These are phyloP conservation scores for Criorhina ranunculi DNA, from an alignment of 2,888 invertebrate genomes.

Conservation along the genomic window DNA sequence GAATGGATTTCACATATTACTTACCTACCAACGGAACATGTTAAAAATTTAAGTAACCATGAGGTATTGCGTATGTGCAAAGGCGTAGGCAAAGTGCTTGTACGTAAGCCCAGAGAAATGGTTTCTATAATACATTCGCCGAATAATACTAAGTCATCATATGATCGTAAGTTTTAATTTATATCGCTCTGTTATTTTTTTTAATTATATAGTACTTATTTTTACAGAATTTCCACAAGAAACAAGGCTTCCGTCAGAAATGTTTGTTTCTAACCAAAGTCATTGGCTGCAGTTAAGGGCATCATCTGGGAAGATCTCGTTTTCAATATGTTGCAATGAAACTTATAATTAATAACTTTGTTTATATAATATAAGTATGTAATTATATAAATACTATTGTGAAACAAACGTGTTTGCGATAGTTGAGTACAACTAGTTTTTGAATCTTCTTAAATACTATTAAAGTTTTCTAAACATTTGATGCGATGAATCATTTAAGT, in stretches of 20 bases:
- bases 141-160: slow-evolving; percentile 79
- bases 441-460: too few relatives aligned
- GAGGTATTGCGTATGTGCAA: slow-evolving; percentile 89
- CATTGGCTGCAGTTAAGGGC: slow-evolving; percentile 92
- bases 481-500: too few relatives aligned
- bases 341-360: slow-evolving; percentile 2
- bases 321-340: slow-evolving; percentile 9
- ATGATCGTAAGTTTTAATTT: slow-evolving; percentile 72
- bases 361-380: too few relatives aligned
- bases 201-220: slow-evolving; percentile 17
- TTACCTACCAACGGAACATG: slow-evolving; percentile 85
- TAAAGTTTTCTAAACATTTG: too few relatives aligned
- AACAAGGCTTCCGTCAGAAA: slow-evolving; percentile 92
- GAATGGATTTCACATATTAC: slow-evolving; percentile 90
- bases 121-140: slow-evolving; percentile 89
- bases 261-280: slow-evolving; percentile 96
- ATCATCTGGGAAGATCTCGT: slow-evolving; percentile 13
- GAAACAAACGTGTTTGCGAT: too few relatives aligned
- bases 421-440: too few relatives aligned
- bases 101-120: slow-evolving; percentile 93
- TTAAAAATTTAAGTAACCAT: slow-evolving; percentile 85
- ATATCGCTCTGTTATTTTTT: not conserved
- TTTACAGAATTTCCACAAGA: slow-evolving; percentile 85
- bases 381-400: too few relatives aligned
- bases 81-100: slow-evolving; percentile 92